Evolutionary conservation across 2,113 vertebrate species (phyloP).

Genomic region (Vimba vimba): DNA sequence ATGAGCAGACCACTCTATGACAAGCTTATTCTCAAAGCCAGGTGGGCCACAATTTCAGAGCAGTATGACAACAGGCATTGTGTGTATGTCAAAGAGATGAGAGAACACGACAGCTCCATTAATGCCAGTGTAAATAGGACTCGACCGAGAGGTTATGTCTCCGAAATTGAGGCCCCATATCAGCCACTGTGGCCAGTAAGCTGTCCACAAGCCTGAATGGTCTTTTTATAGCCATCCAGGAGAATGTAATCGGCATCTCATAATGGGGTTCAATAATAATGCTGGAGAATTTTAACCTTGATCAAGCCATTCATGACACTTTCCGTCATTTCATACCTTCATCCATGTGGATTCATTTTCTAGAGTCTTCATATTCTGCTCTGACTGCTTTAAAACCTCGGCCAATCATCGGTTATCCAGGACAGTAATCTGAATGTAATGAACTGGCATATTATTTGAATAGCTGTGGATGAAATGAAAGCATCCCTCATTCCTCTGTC

Average conservation of each 20-base stretch:
- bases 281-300: slow-evolving; percentile 7
- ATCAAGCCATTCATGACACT: slow-evolving; percentile 24
- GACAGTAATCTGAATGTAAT: slow-evolving; percentile 29
- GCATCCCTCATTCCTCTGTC: background rate
- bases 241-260: slow-evolving; percentile 3
- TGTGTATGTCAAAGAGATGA: slow-evolving; percentile 49
- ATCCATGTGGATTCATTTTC: background rate
- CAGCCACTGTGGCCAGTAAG: background rate
- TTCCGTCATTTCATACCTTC: background rate
- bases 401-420: background rate
- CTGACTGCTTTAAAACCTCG: background rate
- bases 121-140: slow-evolving; percentile 40
- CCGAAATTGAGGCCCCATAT: slow-evolving; percentile 39
- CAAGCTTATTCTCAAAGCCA: slow-evolving; percentile 46
- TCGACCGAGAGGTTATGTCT: slow-evolving; percentile 27
- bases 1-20: slow-evolving; percentile 39
- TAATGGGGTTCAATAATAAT: slow-evolving; percentile 20
- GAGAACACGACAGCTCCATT: slow-evolving; percentile 46
- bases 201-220: slow-evolving; percentile 14
- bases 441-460: slow-evolving; percentile 8
- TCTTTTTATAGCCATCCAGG: slow-evolving; percentile 11
- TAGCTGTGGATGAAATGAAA: slow-evolving; percentile 28
- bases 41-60: slow-evolving; percentile 29
- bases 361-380: background rate
- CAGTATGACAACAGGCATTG: slow-evolving; percentile 50